A percentile compares a stretch with the other conserved stretches of the same genome.
Evolutionary conservation across 92 coral and sea anemone genomes (phyloP).

Genomic region (Epizoanthus scotinus): DNA sequence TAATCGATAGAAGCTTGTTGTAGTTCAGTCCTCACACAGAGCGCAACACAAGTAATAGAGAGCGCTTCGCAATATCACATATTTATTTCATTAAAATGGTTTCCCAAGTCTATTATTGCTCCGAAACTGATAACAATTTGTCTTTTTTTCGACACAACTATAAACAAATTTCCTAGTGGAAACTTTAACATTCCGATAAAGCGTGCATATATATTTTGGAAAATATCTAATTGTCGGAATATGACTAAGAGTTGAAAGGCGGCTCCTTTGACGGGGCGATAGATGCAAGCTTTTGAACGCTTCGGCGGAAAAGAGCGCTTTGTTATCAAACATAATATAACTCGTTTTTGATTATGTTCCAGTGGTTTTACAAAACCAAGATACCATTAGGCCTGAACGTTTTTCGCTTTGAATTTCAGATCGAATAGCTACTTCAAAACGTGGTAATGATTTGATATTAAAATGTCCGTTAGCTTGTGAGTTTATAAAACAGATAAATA

Average conservation of each 20-base stretch:
- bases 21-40: too few species aligned
- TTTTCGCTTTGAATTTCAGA: constrained; percentile 15
- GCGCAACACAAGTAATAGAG: too few species aligned
- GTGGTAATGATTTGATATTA: not conserved
- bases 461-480: not conserved
- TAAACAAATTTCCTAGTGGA: constrained; percentile 31
- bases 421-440: not conserved
- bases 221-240: constrained; percentile 18
- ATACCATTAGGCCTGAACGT: not conserved
- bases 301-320: constrained; percentile 17
- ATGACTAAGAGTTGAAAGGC: constrained; percentile 18
- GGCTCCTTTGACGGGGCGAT: constrained; percentile 40
- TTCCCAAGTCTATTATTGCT: not conserved
- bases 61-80: too few species aligned
- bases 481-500: constrained; percentile 1
- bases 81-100: too few species aligned
- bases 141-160: not conserved
- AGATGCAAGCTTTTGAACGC: not conserved
- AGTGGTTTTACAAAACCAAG: not conserved
- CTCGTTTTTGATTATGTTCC: not conserved
- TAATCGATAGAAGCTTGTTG: too few species aligned
- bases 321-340: constrained; percentile 27
- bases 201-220: constrained; percentile 2
- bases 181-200: constrained; percentile 42
- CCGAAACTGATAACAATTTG: not conserved